Base-by-base conservation (phyloP, 2,888 invertebrate genomes). In the Napeogenes inachia region DNA sequence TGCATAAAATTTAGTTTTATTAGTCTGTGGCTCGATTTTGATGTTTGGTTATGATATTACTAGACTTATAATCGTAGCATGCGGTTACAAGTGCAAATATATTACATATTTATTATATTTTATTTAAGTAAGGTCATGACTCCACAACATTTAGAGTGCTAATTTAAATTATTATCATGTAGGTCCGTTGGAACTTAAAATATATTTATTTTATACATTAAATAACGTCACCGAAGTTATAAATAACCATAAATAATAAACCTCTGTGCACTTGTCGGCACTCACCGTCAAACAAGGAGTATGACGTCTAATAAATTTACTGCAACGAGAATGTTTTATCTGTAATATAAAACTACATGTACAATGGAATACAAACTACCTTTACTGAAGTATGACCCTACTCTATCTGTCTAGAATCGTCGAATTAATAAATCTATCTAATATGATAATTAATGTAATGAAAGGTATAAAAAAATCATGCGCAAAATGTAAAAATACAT, bases 271-370 rank as follows among this genome's bases (percentile, higher is more conserved):
- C 67, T 71, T 71, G 76, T 81, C 79, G 78, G 80, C 80, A 86
- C 89, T 89, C 85, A 89, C 89, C 88, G 85, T 76, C 79, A 83
- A 77, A 82, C 84, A 84, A 72, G 82, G 73, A 61, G 83, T 75
- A 76, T 83, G 81, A 65, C 82, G 79, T 76, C 83, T 87, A 82
- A 88, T 69, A 76, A 82, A 84, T 80, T 80, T 86, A 85, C 89
- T 75, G 89, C 89, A 89, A 87, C 81, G 67, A 80, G 88, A 84
- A 78, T 78, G 72, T 75, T 81, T 84, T 74, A 89, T 89, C 89
- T 89, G 89, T 68, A 87, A 88, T 80, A 75, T 81, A 79, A 71
- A 78, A 74, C 70, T 59, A 63, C 59, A 69, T 63, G 63, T 63
- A 65, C 68, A 42, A 13, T 56, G 30, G 58, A 33, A 62, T 13